Evolutionary conservation across 2,888 invertebrate species (phyloP).

Genomic region (Philereme transversata): DNA sequence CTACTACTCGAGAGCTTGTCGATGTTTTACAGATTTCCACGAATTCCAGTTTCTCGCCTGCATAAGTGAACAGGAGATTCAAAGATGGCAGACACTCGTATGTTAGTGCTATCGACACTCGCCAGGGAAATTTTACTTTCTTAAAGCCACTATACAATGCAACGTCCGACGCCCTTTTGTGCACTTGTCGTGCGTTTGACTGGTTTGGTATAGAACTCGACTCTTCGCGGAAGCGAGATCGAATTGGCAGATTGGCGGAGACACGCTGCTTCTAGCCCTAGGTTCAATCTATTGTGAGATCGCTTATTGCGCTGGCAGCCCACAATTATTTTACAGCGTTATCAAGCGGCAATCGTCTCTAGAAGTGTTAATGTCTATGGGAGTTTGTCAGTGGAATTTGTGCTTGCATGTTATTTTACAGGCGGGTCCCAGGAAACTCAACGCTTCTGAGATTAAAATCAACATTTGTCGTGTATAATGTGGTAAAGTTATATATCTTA

Average conservation of each 20-base stretch:
- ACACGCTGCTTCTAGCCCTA: slow-evolving; percentile 54
- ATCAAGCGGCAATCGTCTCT: slow-evolving; percentile 34
- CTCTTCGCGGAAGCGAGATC: slow-evolving; percentile 72
- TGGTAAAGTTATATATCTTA: slow-evolving; percentile 34
- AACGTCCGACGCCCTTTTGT: slow-evolving; percentile 64
- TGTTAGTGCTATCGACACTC: slow-evolving; percentile 50
- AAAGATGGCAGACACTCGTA: slow-evolving; percentile 52
- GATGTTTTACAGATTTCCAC: slow-evolving; percentile 53
- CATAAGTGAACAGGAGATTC: slow-evolving; percentile 63
- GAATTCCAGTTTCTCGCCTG: slow-evolving; percentile 54
- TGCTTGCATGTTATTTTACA: slow-evolving; percentile 25
- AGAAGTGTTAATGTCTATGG: slow-evolving; percentile 28
- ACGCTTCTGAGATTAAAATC: slow-evolving; percentile 13
- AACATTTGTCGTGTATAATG: slow-evolving; percentile 38
- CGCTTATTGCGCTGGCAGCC: slow-evolving; percentile 59
- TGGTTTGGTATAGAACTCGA: slow-evolving; percentile 60
- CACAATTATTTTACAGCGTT: slow-evolving; percentile 46
- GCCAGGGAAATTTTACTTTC: slow-evolving; percentile 54
- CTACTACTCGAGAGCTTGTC: slow-evolving; percentile 42
- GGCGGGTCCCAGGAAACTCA: slow-evolving; percentile 13
- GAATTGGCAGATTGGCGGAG: slow-evolving; percentile 59
- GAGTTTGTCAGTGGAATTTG: slow-evolving; percentile 22
- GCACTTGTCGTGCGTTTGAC: slow-evolving; percentile 70
- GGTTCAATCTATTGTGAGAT: slow-evolving; percentile 69
- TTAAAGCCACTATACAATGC: slow-evolving; percentile 63